Conservation (phyloP, 64 coral and sea anemone species). For the Acropora tenuis region DNA sequence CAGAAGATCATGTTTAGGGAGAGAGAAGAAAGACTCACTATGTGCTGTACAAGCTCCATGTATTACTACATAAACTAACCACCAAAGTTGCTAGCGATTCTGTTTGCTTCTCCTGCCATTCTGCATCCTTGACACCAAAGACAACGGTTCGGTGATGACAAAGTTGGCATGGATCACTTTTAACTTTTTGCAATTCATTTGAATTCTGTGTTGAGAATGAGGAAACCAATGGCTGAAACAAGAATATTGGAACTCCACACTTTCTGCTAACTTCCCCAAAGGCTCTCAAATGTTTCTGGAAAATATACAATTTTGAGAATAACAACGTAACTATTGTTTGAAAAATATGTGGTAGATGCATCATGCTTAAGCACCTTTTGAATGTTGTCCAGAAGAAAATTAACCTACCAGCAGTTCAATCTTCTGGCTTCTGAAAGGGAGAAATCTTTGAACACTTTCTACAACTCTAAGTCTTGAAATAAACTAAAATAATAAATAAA, state of each 20-base stretch:
- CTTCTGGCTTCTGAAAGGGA: background rate
- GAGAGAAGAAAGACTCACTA: too few species aligned
- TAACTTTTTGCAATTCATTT: conserved; percentile 1
- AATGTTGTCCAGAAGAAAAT: background rate
- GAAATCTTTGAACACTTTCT: conserved; percentile 23
- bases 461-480: conserved; percentile 29
- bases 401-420: conserved; percentile 3
- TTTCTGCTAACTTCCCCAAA: conserved; percentile 13
- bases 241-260: background rate
- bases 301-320: background rate
- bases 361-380: too few species aligned
- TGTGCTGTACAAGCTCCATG: too few species aligned
- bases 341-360: too few species aligned
- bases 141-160: conserved; percentile 29
- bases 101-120: conserved; percentile 12
- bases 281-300: conserved; percentile 40
- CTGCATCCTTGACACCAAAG: conserved; percentile 51
- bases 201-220: background rate
- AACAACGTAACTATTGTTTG: too few species aligned
- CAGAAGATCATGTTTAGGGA: too few species aligned
- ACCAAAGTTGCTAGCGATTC: background rate
- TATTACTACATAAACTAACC: background rate
- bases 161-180: conserved; percentile 19
- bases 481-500: background rate
- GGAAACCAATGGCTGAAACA: conserved; percentile 37